These are phyloP conservation scores for Camptogramma bilineatum DNA, from an alignment of 2,888 invertebrate species.

Conservation along the genomic window DNA sequence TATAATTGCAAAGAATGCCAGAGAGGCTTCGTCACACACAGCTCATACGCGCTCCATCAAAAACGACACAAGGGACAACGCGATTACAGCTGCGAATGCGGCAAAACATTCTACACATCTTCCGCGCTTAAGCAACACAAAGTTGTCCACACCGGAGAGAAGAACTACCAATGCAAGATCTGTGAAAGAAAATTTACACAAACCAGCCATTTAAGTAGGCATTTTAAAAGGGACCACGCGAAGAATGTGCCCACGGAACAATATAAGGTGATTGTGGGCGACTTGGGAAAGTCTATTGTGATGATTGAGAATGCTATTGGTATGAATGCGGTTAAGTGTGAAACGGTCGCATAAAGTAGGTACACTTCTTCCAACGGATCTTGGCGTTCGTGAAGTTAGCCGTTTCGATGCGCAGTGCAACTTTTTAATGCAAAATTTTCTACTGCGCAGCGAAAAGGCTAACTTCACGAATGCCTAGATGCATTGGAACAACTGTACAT, in stretches of 20 bases:
- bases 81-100: constrained; percentile 78
- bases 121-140: constrained; percentile 77
- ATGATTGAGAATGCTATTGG: constrained; percentile 49
- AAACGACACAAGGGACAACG: constrained; percentile 78
- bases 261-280: constrained; percentile 62
- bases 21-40: constrained; percentile 76
- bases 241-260: constrained; percentile 69
- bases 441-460: no score
- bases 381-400: no score
- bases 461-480: no score
- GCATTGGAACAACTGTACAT: no score
- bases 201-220: constrained; percentile 74
- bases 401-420: no score
- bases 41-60: constrained; percentile 74
- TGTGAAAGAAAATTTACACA: constrained; percentile 78
- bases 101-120: constrained; percentile 78
- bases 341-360: constrained; percentile 9
- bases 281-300: constrained; percentile 49
- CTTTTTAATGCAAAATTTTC: no score
- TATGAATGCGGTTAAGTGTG: constrained; percentile 35
- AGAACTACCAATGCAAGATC: constrained; percentile 77
- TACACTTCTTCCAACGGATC: no score
- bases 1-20: constrained; percentile 76
- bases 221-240: constrained; percentile 75
- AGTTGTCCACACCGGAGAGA: constrained; percentile 78